These are phyloP conservation scores for Plagiodera versicolora DNA, from an alignment of 2,888 invertebrate genomes.

Conservation along the genomic window DNA sequence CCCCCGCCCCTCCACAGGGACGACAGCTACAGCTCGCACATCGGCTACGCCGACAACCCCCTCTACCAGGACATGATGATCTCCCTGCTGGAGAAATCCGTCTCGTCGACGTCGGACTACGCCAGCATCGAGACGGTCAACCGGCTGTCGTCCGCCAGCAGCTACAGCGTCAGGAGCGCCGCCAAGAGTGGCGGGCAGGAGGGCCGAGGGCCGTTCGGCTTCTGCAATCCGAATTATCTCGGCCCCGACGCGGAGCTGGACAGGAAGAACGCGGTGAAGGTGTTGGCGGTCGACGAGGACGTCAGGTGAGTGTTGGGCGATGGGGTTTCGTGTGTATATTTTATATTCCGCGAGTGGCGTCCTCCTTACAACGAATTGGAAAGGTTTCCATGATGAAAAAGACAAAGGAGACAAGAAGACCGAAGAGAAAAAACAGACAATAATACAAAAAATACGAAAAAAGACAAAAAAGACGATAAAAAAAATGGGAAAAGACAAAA, in stretches of 20 bases:
- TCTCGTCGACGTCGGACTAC: conserved; percentile 75
- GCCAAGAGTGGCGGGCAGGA: conserved; percentile 45
- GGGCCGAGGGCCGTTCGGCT: conserved; percentile 61
- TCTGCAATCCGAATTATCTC: conserved; percentile 76
- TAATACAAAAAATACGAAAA: too few relatives aligned
- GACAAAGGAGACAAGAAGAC: too few relatives aligned
- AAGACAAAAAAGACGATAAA: too few relatives aligned
- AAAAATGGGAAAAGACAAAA: too few relatives aligned
- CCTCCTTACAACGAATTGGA: too few relatives aligned
- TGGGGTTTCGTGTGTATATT: too few relatives aligned
- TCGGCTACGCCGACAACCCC: conserved; percentile 55
- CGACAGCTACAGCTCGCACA: conserved; percentile 61
- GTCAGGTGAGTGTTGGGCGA: background rate
- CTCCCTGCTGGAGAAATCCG: conserved; percentile 59
- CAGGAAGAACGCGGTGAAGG: conserved; percentile 35
- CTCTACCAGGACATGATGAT: conserved; percentile 60
- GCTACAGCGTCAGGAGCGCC: conserved; percentile 54
- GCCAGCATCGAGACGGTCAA: conserved; percentile 73
- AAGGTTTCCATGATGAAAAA: too few relatives aligned
- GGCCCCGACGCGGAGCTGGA: conserved; percentile 62
- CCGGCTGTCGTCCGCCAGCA: conserved; percentile 58
- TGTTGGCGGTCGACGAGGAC: conserved; percentile 31
- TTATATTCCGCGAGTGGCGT: too few relatives aligned
- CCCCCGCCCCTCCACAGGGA: conserved; percentile 57
- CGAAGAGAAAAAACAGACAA: too few relatives aligned